These are phyloP conservation scores for Euphysa ruthae DNA, from an alignment of 30 jellyfish, hydroid and myxozoan species.

Conservation along the genomic window DNA sequence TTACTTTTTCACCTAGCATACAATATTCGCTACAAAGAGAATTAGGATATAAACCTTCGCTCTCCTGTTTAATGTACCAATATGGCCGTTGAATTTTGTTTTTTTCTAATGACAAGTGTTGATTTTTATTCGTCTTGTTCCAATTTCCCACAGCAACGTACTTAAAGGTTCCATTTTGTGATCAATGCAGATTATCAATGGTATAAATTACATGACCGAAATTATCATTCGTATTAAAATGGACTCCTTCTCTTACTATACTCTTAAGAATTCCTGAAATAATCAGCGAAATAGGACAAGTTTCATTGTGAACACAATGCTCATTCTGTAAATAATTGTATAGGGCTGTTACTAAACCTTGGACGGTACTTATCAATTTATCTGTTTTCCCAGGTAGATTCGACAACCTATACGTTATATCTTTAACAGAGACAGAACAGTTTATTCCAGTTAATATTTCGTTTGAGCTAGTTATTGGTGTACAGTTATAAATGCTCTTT, in stretches of 20 bases:
- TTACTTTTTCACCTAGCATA: conserved; percentile 53
- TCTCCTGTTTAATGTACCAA: too few relatives aligned
- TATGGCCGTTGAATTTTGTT: too few relatives aligned
- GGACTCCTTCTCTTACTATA: conserved; percentile 20
- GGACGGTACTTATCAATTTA: conserved; percentile 39
- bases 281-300: too few relatives aligned
- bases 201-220: conserved; percentile 51
- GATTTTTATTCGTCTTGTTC: too few relatives aligned
- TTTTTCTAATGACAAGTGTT: too few relatives aligned
- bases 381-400: conserved; percentile 13
- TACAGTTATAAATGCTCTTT: conserved; percentile 26
- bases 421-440: conserved; percentile 34
- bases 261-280: conserved; percentile 31
- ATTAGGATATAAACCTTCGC: not conserved
- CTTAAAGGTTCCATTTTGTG: conserved; percentile 17
- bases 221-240: conserved; percentile 44
- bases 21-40: conserved; percentile 64
- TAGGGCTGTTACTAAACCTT: conserved; percentile 31
- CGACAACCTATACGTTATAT: conserved; percentile 23
- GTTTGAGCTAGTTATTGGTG: not conserved
- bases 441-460: too few relatives aligned
- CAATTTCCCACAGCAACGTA: conserved; percentile 55
- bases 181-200: conserved; percentile 53
- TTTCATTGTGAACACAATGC: too few relatives aligned
- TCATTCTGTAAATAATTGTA: conserved; percentile 17